phyloP scores from a whole-genome alignment of 2,888 invertebrate species.

The Orthonychiurus folsomi region DNA sequence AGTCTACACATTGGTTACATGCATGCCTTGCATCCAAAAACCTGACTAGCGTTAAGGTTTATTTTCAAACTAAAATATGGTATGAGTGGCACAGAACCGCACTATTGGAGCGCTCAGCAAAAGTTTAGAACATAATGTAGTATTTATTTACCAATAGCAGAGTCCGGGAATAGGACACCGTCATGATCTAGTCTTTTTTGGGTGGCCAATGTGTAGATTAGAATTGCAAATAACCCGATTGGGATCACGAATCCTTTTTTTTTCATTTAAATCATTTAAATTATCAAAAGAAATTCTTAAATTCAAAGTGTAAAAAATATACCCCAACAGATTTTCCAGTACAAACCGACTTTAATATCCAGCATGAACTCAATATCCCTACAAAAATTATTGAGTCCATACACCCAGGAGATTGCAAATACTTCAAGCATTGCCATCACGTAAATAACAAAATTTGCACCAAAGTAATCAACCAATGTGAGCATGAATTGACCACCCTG shows the following conservation, averaged over 20 bases:
- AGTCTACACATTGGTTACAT: slow-evolving; percentile 5
- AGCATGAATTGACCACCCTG: slow-evolving; percentile 57
- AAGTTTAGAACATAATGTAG: background rate
- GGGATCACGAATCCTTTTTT: slow-evolving; percentile 67
- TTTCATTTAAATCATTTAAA: too few relatives aligned
- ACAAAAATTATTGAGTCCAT: slow-evolving; percentile 42
- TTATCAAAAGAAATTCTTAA: too few relatives aligned
- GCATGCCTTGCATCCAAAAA: background rate
- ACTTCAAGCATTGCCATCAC: slow-evolving; percentile 41
- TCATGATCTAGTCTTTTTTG: slow-evolving; percentile 41
- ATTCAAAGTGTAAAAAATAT: too few relatives aligned
- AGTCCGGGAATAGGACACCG: slow-evolving; percentile 8
- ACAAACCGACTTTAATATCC: slow-evolving; percentile 57
- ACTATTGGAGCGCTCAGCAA: background rate
- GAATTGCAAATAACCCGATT: slow-evolving; percentile 57
- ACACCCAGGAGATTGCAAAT: slow-evolving; percentile 2
- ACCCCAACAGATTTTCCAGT: slow-evolving; percentile 75
- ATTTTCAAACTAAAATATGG: too few relatives aligned
- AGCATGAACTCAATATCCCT: slow-evolving; percentile 74
- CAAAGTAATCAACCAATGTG: slow-evolving; percentile 54
- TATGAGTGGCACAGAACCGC: too few relatives aligned
- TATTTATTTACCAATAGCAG: slow-evolving; percentile 14
- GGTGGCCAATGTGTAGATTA: slow-evolving; percentile 55
- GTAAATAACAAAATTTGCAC: slow-evolving; percentile 52
- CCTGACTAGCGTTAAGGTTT: too few relatives aligned